Conservation (phyloP, 2,888 invertebrate genomes). For the Lissonota sp. region DNA sequence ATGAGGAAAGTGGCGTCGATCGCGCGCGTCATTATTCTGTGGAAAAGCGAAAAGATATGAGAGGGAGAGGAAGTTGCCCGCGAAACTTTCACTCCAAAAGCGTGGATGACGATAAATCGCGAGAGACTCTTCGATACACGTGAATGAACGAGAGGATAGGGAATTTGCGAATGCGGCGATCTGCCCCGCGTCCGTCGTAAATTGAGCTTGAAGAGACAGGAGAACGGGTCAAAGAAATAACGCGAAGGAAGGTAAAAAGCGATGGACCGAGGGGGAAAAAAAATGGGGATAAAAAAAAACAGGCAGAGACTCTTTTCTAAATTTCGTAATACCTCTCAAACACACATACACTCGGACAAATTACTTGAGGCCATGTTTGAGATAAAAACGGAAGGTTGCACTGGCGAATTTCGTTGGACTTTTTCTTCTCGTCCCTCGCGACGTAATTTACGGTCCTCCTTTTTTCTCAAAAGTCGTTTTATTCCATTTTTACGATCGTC, state of each 20-base stretch:
- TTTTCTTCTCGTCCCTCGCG: background rate
- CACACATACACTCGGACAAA: background rate
- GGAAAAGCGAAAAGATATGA: slow-evolving; percentile 48
- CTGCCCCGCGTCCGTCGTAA: slow-evolving; percentile 65
- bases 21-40: background rate
- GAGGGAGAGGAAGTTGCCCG: slow-evolving; percentile 4
- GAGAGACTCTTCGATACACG: slow-evolving; percentile 48
- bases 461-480: slow-evolving; percentile 31
- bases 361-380: background rate
- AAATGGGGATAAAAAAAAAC: slow-evolving; percentile 17
- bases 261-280: slow-evolving; percentile 18
- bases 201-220: slow-evolving; percentile 54
- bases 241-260: slow-evolving; percentile 11
- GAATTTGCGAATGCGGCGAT: slow-evolving; percentile 50
- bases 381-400: background rate
- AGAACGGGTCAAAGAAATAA: slow-evolving; percentile 10
- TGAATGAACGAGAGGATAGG: slow-evolving; percentile 23
- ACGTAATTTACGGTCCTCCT: slow-evolving; percentile 35
- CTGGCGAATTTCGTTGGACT: slow-evolving; percentile 30
- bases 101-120: slow-evolving; percentile 65
- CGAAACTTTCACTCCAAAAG: slow-evolving; percentile 72
- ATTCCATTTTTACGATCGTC: slow-evolving; percentile 49
- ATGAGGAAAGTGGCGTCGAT: background rate
- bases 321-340: slow-evolving; percentile 52
- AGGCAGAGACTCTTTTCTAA: slow-evolving; percentile 45